Evolutionary conservation across 2,797 vertebrate genomes (phyloP), one percentile per base, ranked within the genome.

Genomic region (Basileuterus tristriatus): DNA sequence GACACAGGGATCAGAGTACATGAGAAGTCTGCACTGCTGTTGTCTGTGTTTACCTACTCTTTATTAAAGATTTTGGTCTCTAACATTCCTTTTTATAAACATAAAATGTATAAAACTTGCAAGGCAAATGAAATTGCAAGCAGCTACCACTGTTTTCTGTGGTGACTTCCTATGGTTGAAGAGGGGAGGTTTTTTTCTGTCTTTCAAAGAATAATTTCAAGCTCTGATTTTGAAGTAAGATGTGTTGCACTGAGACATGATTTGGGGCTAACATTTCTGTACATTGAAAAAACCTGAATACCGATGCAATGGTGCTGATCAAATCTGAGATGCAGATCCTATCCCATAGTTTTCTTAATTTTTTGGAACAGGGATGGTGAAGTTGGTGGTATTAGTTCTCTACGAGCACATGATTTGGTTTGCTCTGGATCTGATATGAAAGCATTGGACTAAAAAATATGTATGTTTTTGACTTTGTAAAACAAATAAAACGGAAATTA

Each of bases 261-360:
- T 89, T 93, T 69, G 88, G 55, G 90, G 89, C 80, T 96, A 93
- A 97, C 74, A 75, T 90, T 95, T 93, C 85, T 94, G 87, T 93
- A 93, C 82, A 85, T 87, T 88, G 91, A 95, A 87, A 94, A 87
- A 90, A 87, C 43, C 68, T 91, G 87, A 92, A 96, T 94, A 93
- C 96, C 93, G 94, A 95, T 96, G 87, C 90, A 94, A 95, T 96
- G 94, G 94, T 97, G 94, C 96, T 91, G 91, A 96, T 95, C 92
- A 78, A 68, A 67, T 90, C 83, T 87, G 92, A 96, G 91, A 92
- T 9, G 93, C 81, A 91, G 93, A 87, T 96, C 86, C 91, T 96
- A 63, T 92, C 77, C 81, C 91, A 36, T 88, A 91, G 80, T 84
- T 95, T 95, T 89, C 82, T 86, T 93, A 62, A 43, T 55, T 83